A percentile compares a stretch with the other conserved stretches of the same genome.
phyloP scores from a whole-genome alignment of 2,888 invertebrate genomes.

The Atrina japonica region DNA sequence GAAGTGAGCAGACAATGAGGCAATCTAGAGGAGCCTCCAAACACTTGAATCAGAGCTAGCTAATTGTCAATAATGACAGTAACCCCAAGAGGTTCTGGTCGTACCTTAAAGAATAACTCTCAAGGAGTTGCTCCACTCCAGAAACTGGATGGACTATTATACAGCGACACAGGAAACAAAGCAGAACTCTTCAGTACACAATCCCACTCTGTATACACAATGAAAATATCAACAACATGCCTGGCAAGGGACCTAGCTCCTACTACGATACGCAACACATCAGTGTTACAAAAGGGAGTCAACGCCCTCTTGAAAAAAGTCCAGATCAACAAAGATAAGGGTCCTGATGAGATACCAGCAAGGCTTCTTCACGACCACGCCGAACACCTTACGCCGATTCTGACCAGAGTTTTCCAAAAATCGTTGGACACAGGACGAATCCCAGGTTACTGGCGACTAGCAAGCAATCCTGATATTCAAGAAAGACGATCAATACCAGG shows the following conservation, averaged over 20 bases:
- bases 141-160: neutral
- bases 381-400: neutral
- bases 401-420: neutral
- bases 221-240: conserved; percentile 6
- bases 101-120: conserved; percentile 1
- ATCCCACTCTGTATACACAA: conserved; percentile 15
- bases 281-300: neutral
- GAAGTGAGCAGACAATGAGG: no score
- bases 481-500: no score
- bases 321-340: neutral
- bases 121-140: conserved; percentile 7
- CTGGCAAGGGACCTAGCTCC: neutral
- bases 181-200: conserved; percentile 16
- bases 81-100: no score
- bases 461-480: no score
- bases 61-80: no score
- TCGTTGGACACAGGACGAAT: neutral
- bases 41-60: no score
- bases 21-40: no score
- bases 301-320: neutral
- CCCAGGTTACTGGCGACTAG: conserved; percentile 1
- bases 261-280: neutral
- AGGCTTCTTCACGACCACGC: neutral
- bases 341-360: conserved; percentile 5
- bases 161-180: conserved; percentile 5